Percentiles rank a stretch among this genome's conserved stretches.
These are phyloP conservation scores for Telmatochromis bifrenatus DNA, from an alignment of 2,113 vertebrate species.

Conservation along the genomic window DNA sequence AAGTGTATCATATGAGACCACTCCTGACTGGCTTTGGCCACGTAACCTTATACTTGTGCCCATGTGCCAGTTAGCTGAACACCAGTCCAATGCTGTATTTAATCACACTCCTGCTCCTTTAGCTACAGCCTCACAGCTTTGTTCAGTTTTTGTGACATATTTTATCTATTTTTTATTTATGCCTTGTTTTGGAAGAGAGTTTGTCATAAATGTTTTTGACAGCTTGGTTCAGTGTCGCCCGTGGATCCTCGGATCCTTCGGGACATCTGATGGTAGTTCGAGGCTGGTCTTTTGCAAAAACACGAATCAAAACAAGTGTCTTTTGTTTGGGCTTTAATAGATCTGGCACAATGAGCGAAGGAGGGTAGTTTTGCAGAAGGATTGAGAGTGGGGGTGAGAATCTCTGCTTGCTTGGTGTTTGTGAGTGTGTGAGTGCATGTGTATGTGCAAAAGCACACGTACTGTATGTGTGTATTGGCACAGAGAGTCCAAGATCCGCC, in stretches of 20 bases:
- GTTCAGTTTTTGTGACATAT: neutral
- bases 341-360: slow-evolving; percentile 49
- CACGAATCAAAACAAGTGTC: slow-evolving; percentile 60
- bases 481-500: slow-evolving; percentile 13
- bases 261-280: slow-evolving; percentile 50
- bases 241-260: slow-evolving; percentile 5
- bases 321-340: slow-evolving; percentile 59
- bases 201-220: neutral
- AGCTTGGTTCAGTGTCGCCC: slow-evolving; percentile 21
- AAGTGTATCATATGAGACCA: slow-evolving; percentile 23
- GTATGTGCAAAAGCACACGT: neutral
- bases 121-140: neutral
- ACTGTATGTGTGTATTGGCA: neutral
- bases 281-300: slow-evolving; percentile 53
- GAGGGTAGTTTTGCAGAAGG: slow-evolving; percentile 39
- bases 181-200: neutral
- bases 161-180: neutral
- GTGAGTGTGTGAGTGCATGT: neutral
- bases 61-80: slow-evolving; percentile 23
- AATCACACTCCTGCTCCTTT: neutral
- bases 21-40: slow-evolving; percentile 22
- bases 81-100: neutral
- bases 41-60: slow-evolving; percentile 27
- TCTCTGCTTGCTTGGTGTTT: slow-evolving; percentile 17
- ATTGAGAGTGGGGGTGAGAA: slow-evolving; percentile 34